These are phyloP conservation scores for Acheta domesticus DNA, from an alignment of 2,888 invertebrate genomes.

Conservation along the genomic window DNA sequence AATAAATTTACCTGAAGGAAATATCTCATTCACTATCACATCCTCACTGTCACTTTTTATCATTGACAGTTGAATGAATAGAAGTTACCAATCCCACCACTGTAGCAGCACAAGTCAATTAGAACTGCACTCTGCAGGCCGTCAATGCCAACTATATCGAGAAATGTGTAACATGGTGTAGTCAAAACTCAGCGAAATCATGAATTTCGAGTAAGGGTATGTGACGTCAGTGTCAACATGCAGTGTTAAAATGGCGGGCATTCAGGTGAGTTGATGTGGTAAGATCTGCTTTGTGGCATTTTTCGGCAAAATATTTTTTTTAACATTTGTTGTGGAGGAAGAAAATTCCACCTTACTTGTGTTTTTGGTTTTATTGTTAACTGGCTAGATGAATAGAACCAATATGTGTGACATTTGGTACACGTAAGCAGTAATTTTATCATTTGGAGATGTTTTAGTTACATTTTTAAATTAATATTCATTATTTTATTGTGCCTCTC, in stretches of 20 bases:
- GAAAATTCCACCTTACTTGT: no score
- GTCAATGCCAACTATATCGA: no score
- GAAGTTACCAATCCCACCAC: no score
- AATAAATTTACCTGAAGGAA: no score
- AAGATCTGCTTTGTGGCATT: not conserved
- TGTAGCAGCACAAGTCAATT: no score
- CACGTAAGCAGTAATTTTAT: not conserved
- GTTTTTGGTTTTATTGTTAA: not conserved
- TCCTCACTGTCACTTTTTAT: no score
- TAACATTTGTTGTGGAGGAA: not conserved
- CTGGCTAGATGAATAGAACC: not conserved
- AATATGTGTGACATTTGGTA: not conserved
- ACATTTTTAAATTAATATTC: not conserved
- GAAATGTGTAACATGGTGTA: no score
- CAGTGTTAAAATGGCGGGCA: slow-evolving; percentile 30
- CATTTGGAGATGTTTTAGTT: not conserved
- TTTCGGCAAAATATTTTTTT: not conserved
- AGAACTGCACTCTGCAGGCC: no score
- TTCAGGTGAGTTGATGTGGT: slow-evolving; percentile 26
- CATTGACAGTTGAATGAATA: no score
- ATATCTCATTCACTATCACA: no score
- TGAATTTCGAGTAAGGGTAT: not conserved
- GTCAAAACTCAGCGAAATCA: no score
- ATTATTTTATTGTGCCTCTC: not conserved
- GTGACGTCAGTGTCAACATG: slow-evolving; percentile 27